Conservation (phyloP, 2,113 vertebrate genomes). For the Sula dactylatra region DNA sequence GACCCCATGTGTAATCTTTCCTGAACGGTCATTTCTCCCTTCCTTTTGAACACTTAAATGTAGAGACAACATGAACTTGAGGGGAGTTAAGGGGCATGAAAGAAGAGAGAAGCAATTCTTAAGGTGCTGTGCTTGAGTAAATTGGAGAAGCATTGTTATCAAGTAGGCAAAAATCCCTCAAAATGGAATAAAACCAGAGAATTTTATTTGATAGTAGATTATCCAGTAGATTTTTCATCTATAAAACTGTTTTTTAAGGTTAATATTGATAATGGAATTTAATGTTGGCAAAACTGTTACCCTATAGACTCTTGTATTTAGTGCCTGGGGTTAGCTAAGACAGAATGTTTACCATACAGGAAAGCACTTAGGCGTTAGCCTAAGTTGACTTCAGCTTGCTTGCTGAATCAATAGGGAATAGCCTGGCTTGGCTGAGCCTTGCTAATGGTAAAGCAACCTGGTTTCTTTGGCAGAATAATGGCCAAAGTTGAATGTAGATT, state of each 20-base stretch:
- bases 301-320: not conserved
- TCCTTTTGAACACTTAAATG: not conserved
- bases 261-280: not conserved
- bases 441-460: not conserved
- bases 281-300: not conserved
- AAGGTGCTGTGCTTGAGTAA: not conserved
- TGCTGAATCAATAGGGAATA: not conserved
- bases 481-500: not conserved
- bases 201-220: not conserved
- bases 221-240: not conserved
- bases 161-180: not conserved
- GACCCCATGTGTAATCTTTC: not conserved
- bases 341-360: not conserved
- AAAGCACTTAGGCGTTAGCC: not conserved
- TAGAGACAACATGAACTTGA: not conserved
- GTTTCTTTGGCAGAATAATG: not conserved
- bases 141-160: not conserved
- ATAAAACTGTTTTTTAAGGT: not conserved
- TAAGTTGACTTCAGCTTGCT: not conserved
- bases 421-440: not conserved
- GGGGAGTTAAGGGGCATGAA: not conserved
- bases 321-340: not conserved
- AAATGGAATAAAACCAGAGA: not conserved
- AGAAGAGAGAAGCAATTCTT: not conserved
- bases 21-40: not conserved